Evolutionary conservation across 2,113 vertebrate genomes (phyloP).

Genomic region (Merops nubicus): DNA sequence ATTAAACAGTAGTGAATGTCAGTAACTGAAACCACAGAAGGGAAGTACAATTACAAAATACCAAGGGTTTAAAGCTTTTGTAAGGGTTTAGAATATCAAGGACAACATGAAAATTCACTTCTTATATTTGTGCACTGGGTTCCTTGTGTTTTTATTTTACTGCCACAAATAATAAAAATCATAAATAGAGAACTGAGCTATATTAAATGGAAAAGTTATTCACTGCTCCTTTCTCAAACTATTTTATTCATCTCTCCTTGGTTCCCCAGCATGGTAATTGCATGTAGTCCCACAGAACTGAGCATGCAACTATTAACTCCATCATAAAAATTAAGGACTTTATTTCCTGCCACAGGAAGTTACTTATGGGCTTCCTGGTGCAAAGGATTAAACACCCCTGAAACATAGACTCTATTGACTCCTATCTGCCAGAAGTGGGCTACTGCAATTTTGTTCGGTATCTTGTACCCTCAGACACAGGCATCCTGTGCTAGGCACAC

Average conservation of each 20-base stretch:
- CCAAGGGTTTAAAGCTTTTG: neutral
- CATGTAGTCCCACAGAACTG: neutral
- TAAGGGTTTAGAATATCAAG: neutral
- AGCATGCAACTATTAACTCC: neutral
- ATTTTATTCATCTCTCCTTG: neutral
- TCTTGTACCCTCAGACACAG: neutral
- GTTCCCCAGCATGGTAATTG: too few species aligned
- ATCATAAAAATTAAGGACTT: rapidly evolving
- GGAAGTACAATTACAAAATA: neutral
- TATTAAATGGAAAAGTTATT: neutral
- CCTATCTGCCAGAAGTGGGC: neutral
- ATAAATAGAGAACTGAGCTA: neutral
- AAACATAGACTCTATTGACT: neutral
- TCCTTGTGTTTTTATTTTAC: neutral
- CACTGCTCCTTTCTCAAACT: neutral
- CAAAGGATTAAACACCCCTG: neutral
- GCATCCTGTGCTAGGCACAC: rapidly evolving
- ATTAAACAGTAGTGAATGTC: neutral
- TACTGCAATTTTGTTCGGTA: neutral
- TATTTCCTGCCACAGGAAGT: neutral
- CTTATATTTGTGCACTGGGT: neutral
- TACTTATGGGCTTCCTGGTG: neutral
- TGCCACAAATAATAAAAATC: neutral
- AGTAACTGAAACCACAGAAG: neutral
- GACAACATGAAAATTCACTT: neutral